Base-by-base conservation (phyloP, 2,113 vertebrate genomes). In the Laticauda colubrina region DNA sequence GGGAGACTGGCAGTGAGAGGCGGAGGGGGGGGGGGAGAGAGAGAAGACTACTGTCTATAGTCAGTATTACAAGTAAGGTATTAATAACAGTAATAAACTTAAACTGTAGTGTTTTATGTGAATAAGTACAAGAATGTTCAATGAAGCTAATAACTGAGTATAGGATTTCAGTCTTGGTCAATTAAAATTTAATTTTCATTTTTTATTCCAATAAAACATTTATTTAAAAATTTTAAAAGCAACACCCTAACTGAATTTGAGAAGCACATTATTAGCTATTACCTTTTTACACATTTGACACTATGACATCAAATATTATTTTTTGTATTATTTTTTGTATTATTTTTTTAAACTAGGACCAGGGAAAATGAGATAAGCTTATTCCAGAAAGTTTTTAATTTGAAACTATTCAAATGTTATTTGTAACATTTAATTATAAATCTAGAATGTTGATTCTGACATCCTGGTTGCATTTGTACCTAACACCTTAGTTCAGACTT, bases 291-390 rank as follows among this genome's bases (percentile, higher is more conserved):
- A 21, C 34, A 81, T 81, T n/a, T 86, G 12, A 23, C 51, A 81
- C 91, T 34, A 15, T 21, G 0, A 11, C 75, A 53, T 7, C 11
- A 90, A 12, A 24, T 26, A 43, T 18, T 53, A 91, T 86, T 75
- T 57, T 39, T 39, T 39, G 34, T 39, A 39, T 39, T 39, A 39
- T 39, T 39, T 7, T 91, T 86, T 57, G 43, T 91, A 86, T 86
- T 86, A 26, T 45, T 87, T 39, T 51, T 39, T 92, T 6, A 93
- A 93, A 15, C 14, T 10, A 7, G 12, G 43, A 81, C 34, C 5
- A 0, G 95, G 43, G 88, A 94, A 93, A 93, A 48, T 91, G 51
- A 93, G 94, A 9, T 43, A 39, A 9, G 90, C 8, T 64, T 90
- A 18, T 39, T n/a, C 45, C n/a, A 53, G n/a, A n/a, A 54, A 75